A percentile compares a stretch with the other conserved stretches of the same genome.
Evolutionary conservation across 1,140 invertebrate species (phyloP).

Genomic region (Orius insidiosus): DNA sequence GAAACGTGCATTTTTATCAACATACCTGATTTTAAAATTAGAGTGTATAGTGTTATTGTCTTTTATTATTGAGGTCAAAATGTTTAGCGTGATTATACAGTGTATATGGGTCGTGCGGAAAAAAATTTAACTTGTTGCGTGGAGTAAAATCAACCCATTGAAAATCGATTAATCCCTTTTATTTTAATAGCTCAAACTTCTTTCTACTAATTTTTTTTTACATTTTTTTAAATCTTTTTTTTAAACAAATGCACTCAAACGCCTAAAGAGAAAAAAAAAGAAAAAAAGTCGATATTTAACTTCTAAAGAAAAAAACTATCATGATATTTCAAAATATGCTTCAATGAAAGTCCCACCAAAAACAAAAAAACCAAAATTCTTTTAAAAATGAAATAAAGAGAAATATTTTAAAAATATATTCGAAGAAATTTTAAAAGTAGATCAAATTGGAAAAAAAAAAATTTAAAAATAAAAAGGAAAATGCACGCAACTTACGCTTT

Average conservation of each 20-base stretch:
- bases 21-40: not conserved
- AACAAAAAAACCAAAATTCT: too few species aligned
- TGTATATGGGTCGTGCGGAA: not conserved
- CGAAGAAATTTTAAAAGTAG: constrained; percentile 10
- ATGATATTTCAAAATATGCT: too few species aligned
- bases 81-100: too few species aligned
- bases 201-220: not conserved
- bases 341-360: constrained; percentile 10
- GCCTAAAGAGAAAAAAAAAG: too few species aligned
- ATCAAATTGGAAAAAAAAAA: constrained; percentile 9
- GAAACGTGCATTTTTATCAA: constrained; percentile 2
- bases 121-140: not conserved
- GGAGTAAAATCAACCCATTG: constrained; percentile 1
- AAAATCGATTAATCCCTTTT: constrained; percentile 1
- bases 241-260: too few species aligned
- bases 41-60: too few species aligned
- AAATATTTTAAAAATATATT: constrained; percentile 13
- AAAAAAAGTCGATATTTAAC: too few species aligned
- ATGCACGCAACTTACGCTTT: constrained; percentile 16
- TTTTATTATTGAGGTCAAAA: too few species aligned
- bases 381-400: too few species aligned
- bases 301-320: constrained; percentile 1
- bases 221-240: too few species aligned
- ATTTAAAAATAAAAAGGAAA: constrained; percentile 2
- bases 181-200: not conserved